Evolutionary conservation across 1,140 invertebrate species (phyloP).

Genomic region (Drosophila yakuba): DNA sequence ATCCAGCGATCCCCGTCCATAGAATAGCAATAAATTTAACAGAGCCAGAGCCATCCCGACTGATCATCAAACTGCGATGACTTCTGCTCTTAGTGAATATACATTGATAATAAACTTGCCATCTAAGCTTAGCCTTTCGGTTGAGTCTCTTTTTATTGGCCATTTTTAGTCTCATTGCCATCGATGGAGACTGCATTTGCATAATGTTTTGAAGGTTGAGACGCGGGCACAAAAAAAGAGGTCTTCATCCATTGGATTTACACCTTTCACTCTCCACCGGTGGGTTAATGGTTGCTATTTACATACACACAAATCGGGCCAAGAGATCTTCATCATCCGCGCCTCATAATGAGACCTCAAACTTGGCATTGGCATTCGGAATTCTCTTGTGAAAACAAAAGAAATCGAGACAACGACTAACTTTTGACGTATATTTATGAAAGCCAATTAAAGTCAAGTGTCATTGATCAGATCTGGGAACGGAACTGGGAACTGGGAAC

Average conservation of each 20-base stretch:
- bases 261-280: conserved; percentile 66
- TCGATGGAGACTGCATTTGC: conserved; percentile 66
- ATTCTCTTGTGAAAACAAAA: conserved; percentile 7
- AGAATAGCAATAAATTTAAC: conserved; percentile 50
- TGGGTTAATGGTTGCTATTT: conserved; percentile 34
- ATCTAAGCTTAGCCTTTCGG: conserved; percentile 42
- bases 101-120: conserved; percentile 47
- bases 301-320: conserved; percentile 44
- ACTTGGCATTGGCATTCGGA: conserved; percentile 64
- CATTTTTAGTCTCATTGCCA: conserved; percentile 50
- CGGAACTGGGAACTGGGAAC: conserved; percentile 53
- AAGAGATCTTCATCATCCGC: conserved; percentile 23
- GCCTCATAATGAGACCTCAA: conserved; percentile 50
- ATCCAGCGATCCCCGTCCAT: not conserved
- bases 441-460: conserved; percentile 43
- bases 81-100: conserved; percentile 42
- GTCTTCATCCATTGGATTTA: conserved; percentile 51
- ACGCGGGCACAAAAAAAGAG: conserved; percentile 36
- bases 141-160: conserved; percentile 43
- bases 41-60: conserved; percentile 41
- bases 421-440: conserved; percentile 29
- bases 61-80: conserved; percentile 48
- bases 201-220: conserved; percentile 67
- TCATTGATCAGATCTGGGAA: conserved; percentile 46
- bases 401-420: not conserved